phyloP scores from a whole-genome alignment of 1,140 invertebrate species.

The Brachionus sp. region DNA sequence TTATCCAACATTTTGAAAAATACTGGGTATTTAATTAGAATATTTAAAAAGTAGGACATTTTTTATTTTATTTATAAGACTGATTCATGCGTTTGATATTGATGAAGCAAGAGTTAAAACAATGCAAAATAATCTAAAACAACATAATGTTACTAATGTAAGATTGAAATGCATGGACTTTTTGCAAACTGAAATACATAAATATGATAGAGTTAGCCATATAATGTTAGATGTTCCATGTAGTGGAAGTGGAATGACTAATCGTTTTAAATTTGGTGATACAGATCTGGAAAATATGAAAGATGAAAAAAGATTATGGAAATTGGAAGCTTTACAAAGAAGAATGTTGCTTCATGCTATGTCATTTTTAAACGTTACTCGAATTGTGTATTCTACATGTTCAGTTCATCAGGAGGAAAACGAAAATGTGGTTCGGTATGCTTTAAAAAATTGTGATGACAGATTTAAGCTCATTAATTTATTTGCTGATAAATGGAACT shows the following conservation, averaged over 20 bases:
- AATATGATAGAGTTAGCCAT: slow-evolving; percentile 73
- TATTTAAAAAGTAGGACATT: not conserved
- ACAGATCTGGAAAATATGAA: not conserved
- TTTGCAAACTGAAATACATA: slow-evolving; percentile 64
- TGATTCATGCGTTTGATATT: slow-evolving; percentile 77
- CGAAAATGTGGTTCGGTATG: slow-evolving; percentile 65
- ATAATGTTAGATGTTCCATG: slow-evolving; percentile 92
- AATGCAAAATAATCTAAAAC: slow-evolving; percentile 64
- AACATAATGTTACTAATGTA: slow-evolving; percentile 60
- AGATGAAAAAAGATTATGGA: slow-evolving; percentile 49
- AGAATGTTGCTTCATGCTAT: slow-evolving; percentile 80
- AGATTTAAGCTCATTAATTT: slow-evolving; percentile 27
- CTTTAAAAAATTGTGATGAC: slow-evolving; percentile 34
- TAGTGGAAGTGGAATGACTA: slow-evolving; percentile 77
- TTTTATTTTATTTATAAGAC: slow-evolving; percentile 58
- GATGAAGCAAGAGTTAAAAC: slow-evolving; percentile 67
- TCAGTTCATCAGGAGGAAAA: slow-evolving; percentile 85
- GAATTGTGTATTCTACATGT: slow-evolving; percentile 90
- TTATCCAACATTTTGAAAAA: slow-evolving; percentile 33
- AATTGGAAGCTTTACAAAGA: slow-evolving; percentile 74
- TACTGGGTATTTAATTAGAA: not conserved
- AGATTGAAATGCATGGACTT: slow-evolving; percentile 71
- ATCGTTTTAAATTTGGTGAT: slow-evolving; percentile 28
- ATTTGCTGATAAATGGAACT: slow-evolving; percentile 32
- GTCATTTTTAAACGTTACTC: slow-evolving; percentile 75